A percentile compares a stretch with the other conserved stretches of the same genome.
These are phyloP conservation scores for Lagocephalus sceleratus DNA, from an alignment of 2,797 vertebrate genomes.

Conservation along the genomic window DNA sequence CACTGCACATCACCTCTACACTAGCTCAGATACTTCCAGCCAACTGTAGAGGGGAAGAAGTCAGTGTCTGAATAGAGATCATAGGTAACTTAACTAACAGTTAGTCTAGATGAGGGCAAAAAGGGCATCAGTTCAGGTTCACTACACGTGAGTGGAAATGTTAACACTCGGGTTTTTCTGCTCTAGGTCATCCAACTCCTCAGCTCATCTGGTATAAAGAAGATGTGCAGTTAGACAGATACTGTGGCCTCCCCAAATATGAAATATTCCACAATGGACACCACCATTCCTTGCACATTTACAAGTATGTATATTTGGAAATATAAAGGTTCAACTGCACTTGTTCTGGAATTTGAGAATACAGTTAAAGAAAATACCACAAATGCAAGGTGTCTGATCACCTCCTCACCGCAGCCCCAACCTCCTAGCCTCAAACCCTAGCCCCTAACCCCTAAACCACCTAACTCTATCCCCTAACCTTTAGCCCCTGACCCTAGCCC, in stretches of 20 bases:
- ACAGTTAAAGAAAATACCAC: neutral
- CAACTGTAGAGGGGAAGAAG: too few species aligned
- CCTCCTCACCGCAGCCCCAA: too few species aligned
- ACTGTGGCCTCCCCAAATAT: conserved; percentile 97
- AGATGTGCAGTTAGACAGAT: conserved; percentile 92
- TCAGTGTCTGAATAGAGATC: too few species aligned
- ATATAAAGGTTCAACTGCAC: neutral
- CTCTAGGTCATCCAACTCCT: conserved; percentile 86
- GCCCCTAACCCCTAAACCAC: too few species aligned
- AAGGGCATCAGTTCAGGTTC: too few species aligned
- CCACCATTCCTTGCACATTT: conserved; percentile 90
- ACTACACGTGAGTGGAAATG: neutral
- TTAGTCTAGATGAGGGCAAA: too few species aligned
- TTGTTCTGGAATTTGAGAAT: neutral
- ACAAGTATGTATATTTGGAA: conserved; percentile 81
- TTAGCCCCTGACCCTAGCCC: too few species aligned
- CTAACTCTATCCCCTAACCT: too few species aligned
- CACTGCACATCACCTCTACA: neutral
- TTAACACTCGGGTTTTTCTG: neutral
- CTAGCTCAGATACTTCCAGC: too few species aligned
- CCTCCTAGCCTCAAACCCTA: too few species aligned
- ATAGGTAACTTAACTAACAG: too few species aligned
- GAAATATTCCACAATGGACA: conserved; percentile 90
- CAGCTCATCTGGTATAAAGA: conserved; percentile 97
- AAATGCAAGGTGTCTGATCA: too few species aligned